A percentile compares a stretch with the other conserved stretches of the same genome.
Evolutionary conservation across 1,140 invertebrate genomes (phyloP).

Genomic region (Ptiloglossa arizonensis): DNA sequence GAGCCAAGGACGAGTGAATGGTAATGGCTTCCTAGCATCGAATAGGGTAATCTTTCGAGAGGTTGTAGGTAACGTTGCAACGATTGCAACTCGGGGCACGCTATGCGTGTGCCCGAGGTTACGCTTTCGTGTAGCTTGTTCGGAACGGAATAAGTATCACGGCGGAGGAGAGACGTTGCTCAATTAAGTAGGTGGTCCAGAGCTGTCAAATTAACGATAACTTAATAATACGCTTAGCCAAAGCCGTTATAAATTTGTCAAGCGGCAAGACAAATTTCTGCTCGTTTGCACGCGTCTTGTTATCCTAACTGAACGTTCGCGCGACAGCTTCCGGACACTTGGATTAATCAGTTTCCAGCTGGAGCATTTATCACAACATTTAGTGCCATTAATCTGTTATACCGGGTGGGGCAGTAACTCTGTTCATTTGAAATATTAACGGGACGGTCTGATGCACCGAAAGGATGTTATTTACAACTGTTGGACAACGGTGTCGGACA

Average conservation of each 20-base stretch:
- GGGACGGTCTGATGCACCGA: too few relatives aligned
- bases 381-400: not conserved
- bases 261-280: not conserved
- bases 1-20: slow-evolving; percentile 15
- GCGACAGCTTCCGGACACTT: not conserved
- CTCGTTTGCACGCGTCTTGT: not conserved
- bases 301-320: not conserved
- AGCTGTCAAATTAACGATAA: slow-evolving; percentile 29
- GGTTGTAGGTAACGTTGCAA: not conserved
- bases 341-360: not conserved
- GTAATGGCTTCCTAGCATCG: not conserved
- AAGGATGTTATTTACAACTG: too few relatives aligned
- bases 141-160: not conserved
- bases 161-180: not conserved
- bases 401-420: too few relatives aligned
- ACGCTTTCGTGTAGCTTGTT: not conserved
- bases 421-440: too few relatives aligned
- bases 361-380: not conserved
- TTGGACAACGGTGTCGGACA: too few relatives aligned
- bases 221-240: not conserved
- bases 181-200: not conserved
- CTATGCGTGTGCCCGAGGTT: not conserved
- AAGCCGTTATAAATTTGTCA: slow-evolving; percentile 17
- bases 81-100: not conserved
- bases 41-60: slow-evolving; percentile 1